Evolutionary conservation across 2,797 vertebrate species (phyloP), one percentile per base, ranked within the genome.

Genomic region (Meriones psammophilus): DNA sequence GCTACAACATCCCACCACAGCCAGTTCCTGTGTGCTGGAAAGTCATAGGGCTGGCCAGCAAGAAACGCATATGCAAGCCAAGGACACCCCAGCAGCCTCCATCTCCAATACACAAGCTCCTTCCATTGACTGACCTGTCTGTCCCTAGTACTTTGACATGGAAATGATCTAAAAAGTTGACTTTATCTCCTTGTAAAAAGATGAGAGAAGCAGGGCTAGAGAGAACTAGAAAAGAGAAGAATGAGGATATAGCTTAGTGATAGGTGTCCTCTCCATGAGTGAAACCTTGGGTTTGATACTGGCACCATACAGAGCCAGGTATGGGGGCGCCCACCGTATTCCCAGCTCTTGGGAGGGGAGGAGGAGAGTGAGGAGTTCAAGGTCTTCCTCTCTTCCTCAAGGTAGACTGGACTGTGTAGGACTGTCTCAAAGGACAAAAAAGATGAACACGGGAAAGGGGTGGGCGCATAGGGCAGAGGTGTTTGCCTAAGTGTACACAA

Each of bases 111-210:
- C 36, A 91, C 80, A 86, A 50, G 81, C 89, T 95, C 77, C 42
- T 89, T 66, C 68, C n/a, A 36, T 28, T 89, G 64, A 87, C 64
- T 54, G 88, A 88, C 4, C n/a, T 92, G 66, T 89, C 46, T n/a
- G 17, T 2, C 30, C 14, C 60, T 84, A 96, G 80, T 77, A 69
- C 68, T 76, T 69, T 15, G 33, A 39, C 39, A 93, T n/a, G n/a
- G 62, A 89, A 89, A 60, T 58, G 84, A 46, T 89, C 71, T 24
- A 91, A 94, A 95, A 91, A 42, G 33, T 39, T 91, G 56, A 68
- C 50, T 86, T 88, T 89, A 94, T 92, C 96, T 89, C 9, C 58
- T 62, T 66, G 58, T 77, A 69, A 89, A 95, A 80, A 69, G 42
- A 89, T 78, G 64, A 92, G 28, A 58, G 58, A 88, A 58, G 88